Base-by-base conservation (phyloP, 2,113 vertebrate species). In the Myrmophylax atrothorax region DNA sequence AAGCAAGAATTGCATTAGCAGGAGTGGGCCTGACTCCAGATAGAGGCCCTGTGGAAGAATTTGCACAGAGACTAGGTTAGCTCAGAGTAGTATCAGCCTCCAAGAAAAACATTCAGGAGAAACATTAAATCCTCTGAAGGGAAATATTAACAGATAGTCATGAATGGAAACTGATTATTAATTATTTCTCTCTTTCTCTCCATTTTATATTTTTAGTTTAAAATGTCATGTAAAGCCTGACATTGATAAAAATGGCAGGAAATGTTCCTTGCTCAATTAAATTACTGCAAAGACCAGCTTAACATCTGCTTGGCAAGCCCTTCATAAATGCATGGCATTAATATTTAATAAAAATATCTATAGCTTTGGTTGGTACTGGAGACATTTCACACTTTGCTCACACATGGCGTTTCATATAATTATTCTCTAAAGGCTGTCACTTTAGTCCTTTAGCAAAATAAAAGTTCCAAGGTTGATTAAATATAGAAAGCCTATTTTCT, bases 161-260 rank as follows among this genome's bases (percentile, higher is more conserved):
- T 49, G 95, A 96, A 97, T 96, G 93, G 96, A 98, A 97, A 97
- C 92, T 31, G 87, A 97, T 97, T 97, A 98, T 97, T 97, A 98
- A 98, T 97, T 98, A 97, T 97, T 96, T 94, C 92, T 97, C 95
- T 68, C 55, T 68, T 84, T 77, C 66, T 87, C 85, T 94, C 87
- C 31, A 68, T 92, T 97, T 98, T 97, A 96, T 97, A 96, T 96
- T 97, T 98, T 95, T 86, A 94, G 96, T 95, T 97, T 97, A 97
- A 97, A 96, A 97, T 97, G 92, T 97, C 98, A 96, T 96, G 90
- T 95, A 97, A 97, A 97, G 86, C 70, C 95, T 97, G 97, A 98
- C 97, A 96, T 97, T 97, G 98, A 98, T 97, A 97, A 98, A 98
- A 98, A 98, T 78, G 95, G 94, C 97, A 98, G 97, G 97, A 98